Percentiles rank a stretch among this genome's conserved stretches.
phyloP scores from a whole-genome alignment of 1,140 invertebrate genomes.

The Eufriesea mexicana region DNA sequence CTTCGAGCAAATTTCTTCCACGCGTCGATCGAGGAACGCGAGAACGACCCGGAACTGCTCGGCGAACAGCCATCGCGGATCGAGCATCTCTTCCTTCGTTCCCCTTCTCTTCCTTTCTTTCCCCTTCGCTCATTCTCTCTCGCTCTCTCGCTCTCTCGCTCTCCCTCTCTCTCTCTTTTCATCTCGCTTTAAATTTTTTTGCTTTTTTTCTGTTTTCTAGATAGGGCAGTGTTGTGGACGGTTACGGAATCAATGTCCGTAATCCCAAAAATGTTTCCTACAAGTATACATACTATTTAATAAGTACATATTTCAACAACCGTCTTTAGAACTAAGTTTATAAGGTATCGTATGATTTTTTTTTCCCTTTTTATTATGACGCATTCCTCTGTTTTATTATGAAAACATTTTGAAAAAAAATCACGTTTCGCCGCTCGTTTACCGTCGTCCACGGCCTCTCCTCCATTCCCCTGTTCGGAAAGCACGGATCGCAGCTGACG shows the following conservation, averaged over 20 bases:
- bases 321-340: constrained; percentile 78
- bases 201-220: constrained; percentile 62
- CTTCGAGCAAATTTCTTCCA: too few relatives aligned
- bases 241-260: constrained; percentile 79
- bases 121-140: not conserved
- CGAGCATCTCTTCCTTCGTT: not conserved
- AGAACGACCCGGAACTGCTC: too few relatives aligned
- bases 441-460: not conserved
- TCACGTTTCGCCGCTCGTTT: constrained; percentile 30
- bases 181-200: not conserved
- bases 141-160: not conserved
- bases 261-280: constrained; percentile 79
- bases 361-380: constrained; percentile 13
- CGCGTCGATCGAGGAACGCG: too few relatives aligned
- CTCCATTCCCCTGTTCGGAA: not conserved
- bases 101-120: too few relatives aligned
- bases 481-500: too few relatives aligned
- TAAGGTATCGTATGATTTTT: constrained; percentile 69
- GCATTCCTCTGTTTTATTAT: constrained; percentile 50
- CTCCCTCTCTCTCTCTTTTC: too few relatives aligned
- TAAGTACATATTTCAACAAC: constrained; percentile 80
- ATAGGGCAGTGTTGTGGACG: constrained; percentile 81
- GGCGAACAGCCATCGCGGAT: too few relatives aligned
- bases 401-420: constrained; percentile 59
- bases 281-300: constrained; percentile 79